Evolutionary conservation across 2,797 vertebrate species (phyloP).

Genomic region (Ateles fusciceps): DNA sequence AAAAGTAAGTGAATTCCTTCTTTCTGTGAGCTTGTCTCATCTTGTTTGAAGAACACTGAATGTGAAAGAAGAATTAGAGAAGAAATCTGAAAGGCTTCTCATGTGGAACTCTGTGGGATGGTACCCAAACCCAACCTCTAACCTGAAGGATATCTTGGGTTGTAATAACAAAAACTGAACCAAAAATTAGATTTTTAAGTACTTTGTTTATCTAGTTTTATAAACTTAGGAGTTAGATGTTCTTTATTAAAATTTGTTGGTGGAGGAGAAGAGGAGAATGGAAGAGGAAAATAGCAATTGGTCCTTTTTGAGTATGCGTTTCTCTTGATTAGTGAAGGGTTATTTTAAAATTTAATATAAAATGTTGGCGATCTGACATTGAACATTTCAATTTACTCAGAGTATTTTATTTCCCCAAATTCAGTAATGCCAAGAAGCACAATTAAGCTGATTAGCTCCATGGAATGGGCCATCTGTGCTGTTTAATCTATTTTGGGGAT

Average conservation of each 20-base stretch:
- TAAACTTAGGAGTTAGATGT: constrained; percentile 58
- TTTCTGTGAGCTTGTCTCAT: background rate
- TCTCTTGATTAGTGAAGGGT: background rate
- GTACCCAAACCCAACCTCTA: no score
- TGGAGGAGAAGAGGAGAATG: background rate
- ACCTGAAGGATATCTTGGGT: background rate
- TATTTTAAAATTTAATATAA: background rate
- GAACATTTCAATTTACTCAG: background rate
- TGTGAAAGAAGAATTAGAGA: no score
- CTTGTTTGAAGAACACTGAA: background rate
- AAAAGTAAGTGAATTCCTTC: background rate
- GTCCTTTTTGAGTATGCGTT: constrained; percentile 12
- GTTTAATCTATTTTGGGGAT: background rate
- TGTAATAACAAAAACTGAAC: background rate
- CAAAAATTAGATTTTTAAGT: background rate
- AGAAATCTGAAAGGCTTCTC: no score
- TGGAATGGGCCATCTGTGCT: no score
- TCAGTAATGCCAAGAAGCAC: background rate
- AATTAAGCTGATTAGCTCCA: background rate
- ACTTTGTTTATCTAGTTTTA: constrained; percentile 52
- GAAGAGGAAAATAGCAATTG: background rate
- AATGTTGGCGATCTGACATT: background rate
- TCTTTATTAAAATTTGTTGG: background rate
- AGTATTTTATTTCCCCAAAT: background rate
- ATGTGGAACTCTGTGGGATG: rapidly evolving